phyloP scores from a whole-genome alignment of 2,888 invertebrate genomes.

The Trissolcus brochymenae region DNA sequence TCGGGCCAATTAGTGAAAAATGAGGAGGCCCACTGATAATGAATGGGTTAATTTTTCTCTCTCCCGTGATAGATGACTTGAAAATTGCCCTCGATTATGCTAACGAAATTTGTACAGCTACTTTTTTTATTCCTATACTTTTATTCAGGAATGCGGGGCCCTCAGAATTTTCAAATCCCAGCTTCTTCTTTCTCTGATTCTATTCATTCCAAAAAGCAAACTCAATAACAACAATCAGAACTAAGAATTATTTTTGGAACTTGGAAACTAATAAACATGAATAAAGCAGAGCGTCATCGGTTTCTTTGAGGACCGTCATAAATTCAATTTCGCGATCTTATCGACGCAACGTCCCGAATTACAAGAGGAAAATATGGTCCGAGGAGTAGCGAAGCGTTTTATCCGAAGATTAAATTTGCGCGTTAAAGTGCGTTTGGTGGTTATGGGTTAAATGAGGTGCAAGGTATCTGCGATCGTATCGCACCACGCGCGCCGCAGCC shows the following conservation, averaged over 20 bases:
- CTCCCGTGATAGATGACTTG: no score
- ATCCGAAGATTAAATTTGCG: constrained; percentile 61
- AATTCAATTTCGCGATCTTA: constrained; percentile 49
- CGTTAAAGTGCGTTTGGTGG: constrained; percentile 53
- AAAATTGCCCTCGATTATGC: no score
- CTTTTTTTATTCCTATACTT: no score
- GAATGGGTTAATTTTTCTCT: constrained; percentile 40
- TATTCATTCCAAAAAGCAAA: no score
- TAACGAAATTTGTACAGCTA: no score
- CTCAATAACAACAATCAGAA: no score
- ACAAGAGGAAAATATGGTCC: constrained; percentile 52
- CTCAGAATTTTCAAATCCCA: no score
- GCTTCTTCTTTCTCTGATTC: no score
- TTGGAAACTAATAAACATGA: no score
- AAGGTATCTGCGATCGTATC: constrained; percentile 59
- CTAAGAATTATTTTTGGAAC: no score
- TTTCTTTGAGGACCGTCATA: constrained; percentile 20
- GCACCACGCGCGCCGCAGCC: constrained; percentile 47
- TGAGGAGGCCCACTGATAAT: constrained; percentile 36
- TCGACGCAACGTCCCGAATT: constrained; percentile 34
- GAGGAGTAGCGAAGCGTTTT: constrained; percentile 50
- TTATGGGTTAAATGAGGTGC: constrained; percentile 62
- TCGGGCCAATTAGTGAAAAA: constrained; percentile 12
- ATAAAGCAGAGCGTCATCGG: constrained; percentile 9
- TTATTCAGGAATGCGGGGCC: no score